Conservation (phyloP, 2,797 vertebrate species). For the Champsocephalus esox region DNA sequence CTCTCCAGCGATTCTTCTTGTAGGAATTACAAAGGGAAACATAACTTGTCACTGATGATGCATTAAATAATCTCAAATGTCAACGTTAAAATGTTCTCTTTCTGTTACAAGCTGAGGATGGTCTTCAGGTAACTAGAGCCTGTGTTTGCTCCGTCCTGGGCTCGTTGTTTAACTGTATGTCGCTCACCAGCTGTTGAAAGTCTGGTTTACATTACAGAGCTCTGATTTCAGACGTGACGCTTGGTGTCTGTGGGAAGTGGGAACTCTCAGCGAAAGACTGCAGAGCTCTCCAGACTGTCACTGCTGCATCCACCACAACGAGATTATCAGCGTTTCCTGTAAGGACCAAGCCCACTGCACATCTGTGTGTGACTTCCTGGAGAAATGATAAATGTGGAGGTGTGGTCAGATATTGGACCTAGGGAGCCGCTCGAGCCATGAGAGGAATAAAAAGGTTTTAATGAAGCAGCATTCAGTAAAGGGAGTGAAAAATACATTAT, state of each 20-base stretch:
- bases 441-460: not conserved
- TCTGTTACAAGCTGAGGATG: not conserved
- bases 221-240: conserved; percentile 52
- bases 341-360: not conserved
- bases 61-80: not conserved
- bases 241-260: conserved; percentile 1
- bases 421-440: not conserved
- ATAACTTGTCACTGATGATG: not conserved
- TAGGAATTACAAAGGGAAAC: not conserved
- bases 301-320: not conserved
- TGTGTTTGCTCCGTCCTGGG: conserved; percentile 39
- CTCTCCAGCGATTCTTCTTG: not conserved
- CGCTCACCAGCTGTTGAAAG: conserved; percentile 30
- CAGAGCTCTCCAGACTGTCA: conserved; percentile 6
- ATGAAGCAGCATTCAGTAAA: not conserved
- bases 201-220: conserved; percentile 44
- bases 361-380: not conserved
- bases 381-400: not conserved
- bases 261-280: conserved; percentile 9
- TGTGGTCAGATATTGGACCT: not conserved
- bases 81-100: not conserved
- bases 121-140: conserved; percentile 48
- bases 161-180: conserved; percentile 60
- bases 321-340: not conserved
- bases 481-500: not conserved